phyloP scores from a whole-genome alignment of 92 coral and sea anemone genomes.

The Pocillopora grandis region DNA sequence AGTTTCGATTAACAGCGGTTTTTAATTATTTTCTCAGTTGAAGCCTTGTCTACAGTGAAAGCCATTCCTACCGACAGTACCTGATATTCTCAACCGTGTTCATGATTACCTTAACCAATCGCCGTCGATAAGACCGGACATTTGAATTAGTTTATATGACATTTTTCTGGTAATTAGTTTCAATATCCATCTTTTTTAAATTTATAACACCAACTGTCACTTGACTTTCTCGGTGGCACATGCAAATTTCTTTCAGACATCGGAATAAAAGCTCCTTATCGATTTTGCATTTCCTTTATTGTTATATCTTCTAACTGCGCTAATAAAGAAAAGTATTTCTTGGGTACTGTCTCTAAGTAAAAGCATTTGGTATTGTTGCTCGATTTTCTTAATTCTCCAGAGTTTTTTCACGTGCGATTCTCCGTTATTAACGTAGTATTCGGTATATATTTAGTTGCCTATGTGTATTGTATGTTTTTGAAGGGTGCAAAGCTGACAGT shows the following conservation, averaged over 20 bases:
- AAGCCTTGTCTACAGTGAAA: no score
- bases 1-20: no score
- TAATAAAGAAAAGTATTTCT: no score
- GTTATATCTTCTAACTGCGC: not conserved
- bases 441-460: no score
- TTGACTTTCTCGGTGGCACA: not conserved
- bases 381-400: no score
- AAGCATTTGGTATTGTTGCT: no score
- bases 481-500: no score
- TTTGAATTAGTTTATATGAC: not conserved
- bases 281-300: not conserved
- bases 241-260: not conserved
- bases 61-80: not conserved
- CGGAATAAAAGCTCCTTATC: not conserved
- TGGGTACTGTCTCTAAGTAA: no score
- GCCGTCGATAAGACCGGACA: not conserved
- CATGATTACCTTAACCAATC: not conserved
- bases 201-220: not conserved
- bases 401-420: no score
- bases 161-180: constrained; percentile 2
- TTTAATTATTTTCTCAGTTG: no score
- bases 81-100: not conserved
- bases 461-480: no score
- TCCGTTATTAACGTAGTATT: no score
- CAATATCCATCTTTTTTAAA: not conserved